Evolutionary conservation across 1,140 invertebrate genomes (phyloP), one percentile per base, ranked within the genome.

Genomic region (Sitophilus oryzae): DNA sequence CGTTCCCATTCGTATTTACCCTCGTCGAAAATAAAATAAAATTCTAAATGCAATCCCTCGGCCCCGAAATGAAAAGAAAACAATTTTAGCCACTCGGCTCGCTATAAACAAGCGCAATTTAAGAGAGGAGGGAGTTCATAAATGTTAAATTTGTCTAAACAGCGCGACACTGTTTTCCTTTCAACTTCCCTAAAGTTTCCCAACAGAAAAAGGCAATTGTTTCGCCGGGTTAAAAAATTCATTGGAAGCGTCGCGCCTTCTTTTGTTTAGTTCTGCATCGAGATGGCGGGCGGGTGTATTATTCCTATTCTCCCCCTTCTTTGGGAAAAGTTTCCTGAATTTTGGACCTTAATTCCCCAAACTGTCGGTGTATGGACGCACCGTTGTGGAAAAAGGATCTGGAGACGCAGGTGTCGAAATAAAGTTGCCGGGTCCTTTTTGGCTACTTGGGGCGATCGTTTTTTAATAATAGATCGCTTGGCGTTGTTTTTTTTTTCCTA

Each of bases 151-250:
- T 30, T 30, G 11, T 30, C 25, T 30, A 30, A 30, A 30, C 25
- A 30, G 25, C 25, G 11, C 25, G 25, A 30, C 25, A 30, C 38
- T 14, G 14, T 40, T 40, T 40, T 14, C 38, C 18, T 15, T 40
- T 15, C 8, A 40, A 40, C 5, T 20, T 20, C 14, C 4, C 38
- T 4, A 5, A 8, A 15, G 14, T 6, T 8, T 40, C 38, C 38
- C 38, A 40, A 40, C 38, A 40, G 38, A 40, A 40, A 40, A 40
- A 40, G 38, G 38, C 38, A 40, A 40, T 40, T 40, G 38, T 15
- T 20, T 15, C n/a, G 38, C n/a, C n/a, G n/a, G 14, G 5, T 5
- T 40, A 40, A 30, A 40, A 40, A 40, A 40, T 40, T 40, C 38
- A 40, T 40, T n/a, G n/a, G n/a, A n/a, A n/a, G n/a, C n/a, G n/a